phyloP scores from a whole-genome alignment of 1,140 invertebrate species.

The Carposina sasakii region DNA sequence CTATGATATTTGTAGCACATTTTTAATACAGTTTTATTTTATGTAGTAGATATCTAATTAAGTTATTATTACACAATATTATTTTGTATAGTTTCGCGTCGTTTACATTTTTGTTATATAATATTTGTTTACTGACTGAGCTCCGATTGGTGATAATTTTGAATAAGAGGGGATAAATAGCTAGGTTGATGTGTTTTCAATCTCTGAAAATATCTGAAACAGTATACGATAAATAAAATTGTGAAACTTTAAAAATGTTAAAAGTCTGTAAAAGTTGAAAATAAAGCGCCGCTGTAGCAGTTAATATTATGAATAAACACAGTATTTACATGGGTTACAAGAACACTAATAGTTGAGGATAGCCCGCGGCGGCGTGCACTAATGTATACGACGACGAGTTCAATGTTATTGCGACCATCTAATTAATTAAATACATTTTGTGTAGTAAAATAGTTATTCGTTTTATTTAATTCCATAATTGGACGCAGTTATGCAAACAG shows the following conservation, averaged over 20 bases:
- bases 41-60: constrained; percentile 43
- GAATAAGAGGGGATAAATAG: constrained; percentile 38
- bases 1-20: constrained; percentile 48
- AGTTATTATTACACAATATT: constrained; percentile 15
- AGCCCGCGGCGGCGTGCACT: constrained; percentile 48
- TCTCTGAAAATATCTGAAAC: constrained; percentile 69
- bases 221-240: constrained; percentile 60
- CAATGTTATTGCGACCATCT: constrained; percentile 68
- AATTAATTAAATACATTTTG: constrained; percentile 68
- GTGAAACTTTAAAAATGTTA: constrained; percentile 38
- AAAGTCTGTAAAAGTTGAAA: constrained; percentile 45
- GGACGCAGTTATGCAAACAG: too few relatives aligned
- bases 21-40: constrained; percentile 54
- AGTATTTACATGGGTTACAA: too few relatives aligned
- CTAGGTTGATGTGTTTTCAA: constrained; percentile 66
- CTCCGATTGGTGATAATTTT: constrained; percentile 45
- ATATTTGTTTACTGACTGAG: too few relatives aligned
- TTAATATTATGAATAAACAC: too few relatives aligned
- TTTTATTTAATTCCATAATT: too few relatives aligned
- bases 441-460: constrained; percentile 50
- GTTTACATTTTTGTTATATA: constrained; percentile 15
- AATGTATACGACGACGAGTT: constrained; percentile 67
- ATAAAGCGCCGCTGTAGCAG: constrained; percentile 30
- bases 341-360: constrained; percentile 4
- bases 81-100: constrained; percentile 23